These are phyloP conservation scores for Caenorhabditis sp. DNA, from an alignment of 2,888 invertebrate genomes.

Conservation along the genomic window DNA sequence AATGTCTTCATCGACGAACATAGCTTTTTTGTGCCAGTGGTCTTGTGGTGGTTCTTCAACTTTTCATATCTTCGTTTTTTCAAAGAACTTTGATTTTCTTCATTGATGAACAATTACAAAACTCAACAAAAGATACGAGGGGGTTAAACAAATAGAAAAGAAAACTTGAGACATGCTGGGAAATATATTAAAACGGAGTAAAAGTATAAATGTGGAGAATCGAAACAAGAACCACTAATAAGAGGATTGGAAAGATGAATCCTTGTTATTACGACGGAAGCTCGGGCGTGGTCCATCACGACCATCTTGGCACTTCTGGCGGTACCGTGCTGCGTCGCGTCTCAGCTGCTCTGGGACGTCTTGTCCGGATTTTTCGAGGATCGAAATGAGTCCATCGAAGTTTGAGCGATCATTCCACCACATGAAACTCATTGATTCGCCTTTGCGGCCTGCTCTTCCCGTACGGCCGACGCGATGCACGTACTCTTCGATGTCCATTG, in stretches of 20 bases:
- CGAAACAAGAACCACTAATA: conserved; percentile 5
- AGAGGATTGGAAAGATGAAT: conserved; percentile 42
- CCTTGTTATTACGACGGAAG: conserved; percentile 37
- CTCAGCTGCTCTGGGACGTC: conserved; percentile 65
- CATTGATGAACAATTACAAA: neutral
- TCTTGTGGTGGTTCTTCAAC: too few relatives aligned
- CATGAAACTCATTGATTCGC: conserved; percentile 91
- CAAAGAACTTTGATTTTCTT: neutral
- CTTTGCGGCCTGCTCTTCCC: conserved; percentile 92
- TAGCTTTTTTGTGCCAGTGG: too few relatives aligned
- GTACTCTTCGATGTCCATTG: conserved; percentile 95
- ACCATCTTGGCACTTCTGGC: conserved; percentile 34
- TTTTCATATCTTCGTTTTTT: too few relatives aligned
- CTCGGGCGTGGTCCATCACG: conserved; percentile 53
- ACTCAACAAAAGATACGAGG: neutral
- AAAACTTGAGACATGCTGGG: neutral
- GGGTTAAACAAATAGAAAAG: neutral
- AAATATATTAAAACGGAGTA: neutral
- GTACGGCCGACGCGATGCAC: conserved; percentile 97
- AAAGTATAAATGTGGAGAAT: neutral
- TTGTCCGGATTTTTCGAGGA: conserved; percentile 92
- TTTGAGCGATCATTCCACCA: conserved; percentile 90
- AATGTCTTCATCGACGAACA: too few relatives aligned
- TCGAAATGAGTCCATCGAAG: conserved; percentile 90
- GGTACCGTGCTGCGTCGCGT: conserved; percentile 31